Conservation (phyloP, 2,797 vertebrate genomes). For the Enteromius anoplus region DNA sequence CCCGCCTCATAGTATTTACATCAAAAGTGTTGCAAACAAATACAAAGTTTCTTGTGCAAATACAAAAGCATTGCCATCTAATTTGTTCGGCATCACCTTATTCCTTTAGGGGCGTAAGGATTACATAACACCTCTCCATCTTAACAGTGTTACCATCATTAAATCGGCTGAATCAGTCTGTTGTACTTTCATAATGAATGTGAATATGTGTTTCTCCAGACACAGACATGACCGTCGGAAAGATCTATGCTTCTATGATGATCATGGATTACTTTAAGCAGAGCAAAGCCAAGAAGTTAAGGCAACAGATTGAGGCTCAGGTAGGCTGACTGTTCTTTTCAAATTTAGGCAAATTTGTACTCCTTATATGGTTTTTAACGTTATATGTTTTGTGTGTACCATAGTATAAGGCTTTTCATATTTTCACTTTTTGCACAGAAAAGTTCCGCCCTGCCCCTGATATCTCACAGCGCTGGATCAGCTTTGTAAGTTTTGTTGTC, state of each 20-base stretch:
- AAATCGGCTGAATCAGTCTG: not conserved
- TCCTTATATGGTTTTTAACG: not conserved
- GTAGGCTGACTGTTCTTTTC: conserved; percentile 65
- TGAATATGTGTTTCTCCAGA: conserved; percentile 72
- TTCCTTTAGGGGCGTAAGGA: not conserved
- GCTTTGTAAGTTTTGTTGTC: conserved; percentile 86
- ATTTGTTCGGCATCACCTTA: not conserved
- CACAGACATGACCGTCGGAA: conserved; percentile 96
- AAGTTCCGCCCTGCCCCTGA: conserved; percentile 87
- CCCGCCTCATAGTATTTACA: not conserved
- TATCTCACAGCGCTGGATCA: conserved; percentile 88
- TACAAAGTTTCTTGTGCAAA: not conserved
- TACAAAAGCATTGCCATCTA: not conserved
- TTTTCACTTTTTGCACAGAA: conserved; percentile 74
- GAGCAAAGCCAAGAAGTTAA: conserved; percentile 96
- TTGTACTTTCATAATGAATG: conserved; percentile 6
- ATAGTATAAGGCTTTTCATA: not conserved
- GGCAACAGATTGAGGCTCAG: conserved; percentile 93
- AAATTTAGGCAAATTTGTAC: not conserved
- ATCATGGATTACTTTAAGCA: conserved; percentile 99
- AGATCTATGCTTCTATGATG: conserved; percentile 99
- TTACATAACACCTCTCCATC: not conserved
- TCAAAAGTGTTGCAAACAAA: not conserved
- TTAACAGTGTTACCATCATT: not conserved
- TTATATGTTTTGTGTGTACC: not conserved